These are phyloP conservation scores for Apis cerana DNA, from an alignment of 1,140 invertebrate genomes.

Conservation along the genomic window DNA sequence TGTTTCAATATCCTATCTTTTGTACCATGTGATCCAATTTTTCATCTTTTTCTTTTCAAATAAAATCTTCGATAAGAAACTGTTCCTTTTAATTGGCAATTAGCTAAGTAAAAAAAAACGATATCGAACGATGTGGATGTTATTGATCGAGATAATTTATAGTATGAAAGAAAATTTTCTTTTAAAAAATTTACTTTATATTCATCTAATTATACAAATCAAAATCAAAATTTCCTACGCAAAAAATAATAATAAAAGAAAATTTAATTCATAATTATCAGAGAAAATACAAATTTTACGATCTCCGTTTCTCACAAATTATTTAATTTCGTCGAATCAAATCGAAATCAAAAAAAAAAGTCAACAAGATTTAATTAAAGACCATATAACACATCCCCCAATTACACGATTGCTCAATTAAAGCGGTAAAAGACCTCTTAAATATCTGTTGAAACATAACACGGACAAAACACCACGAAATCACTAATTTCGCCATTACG, in stretches of 20 bases:
- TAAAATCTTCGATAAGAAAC: background rate
- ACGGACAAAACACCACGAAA: background rate
- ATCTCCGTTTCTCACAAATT: too few relatives aligned
- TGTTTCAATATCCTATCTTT: background rate
- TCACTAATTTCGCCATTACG: background rate
- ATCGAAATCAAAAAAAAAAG: background rate
- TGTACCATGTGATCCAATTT: background rate
- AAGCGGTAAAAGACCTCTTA: too few relatives aligned
- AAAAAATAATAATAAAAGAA: too few relatives aligned
- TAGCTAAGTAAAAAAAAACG: slow-evolving; percentile 18
- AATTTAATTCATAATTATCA: too few relatives aligned
- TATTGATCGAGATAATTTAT: background rate
- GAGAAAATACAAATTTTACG: too few relatives aligned
- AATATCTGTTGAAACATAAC: too few relatives aligned
- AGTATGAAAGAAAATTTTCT: background rate
- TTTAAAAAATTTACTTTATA: background rate
- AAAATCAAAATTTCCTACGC: too few relatives aligned
- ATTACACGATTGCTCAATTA: too few relatives aligned
- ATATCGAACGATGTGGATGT: background rate
- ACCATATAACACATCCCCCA: too few relatives aligned
- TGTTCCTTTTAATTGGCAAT: slow-evolving; percentile 24
- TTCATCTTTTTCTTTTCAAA: background rate
- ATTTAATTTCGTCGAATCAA: too few relatives aligned
- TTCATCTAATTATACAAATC: too few relatives aligned
- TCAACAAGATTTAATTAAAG: too few relatives aligned